These are phyloP conservation scores for Paramacrobiotus metropolitanus DNA, from an alignment of 1,140 invertebrate genomes.

Conservation along the genomic window DNA sequence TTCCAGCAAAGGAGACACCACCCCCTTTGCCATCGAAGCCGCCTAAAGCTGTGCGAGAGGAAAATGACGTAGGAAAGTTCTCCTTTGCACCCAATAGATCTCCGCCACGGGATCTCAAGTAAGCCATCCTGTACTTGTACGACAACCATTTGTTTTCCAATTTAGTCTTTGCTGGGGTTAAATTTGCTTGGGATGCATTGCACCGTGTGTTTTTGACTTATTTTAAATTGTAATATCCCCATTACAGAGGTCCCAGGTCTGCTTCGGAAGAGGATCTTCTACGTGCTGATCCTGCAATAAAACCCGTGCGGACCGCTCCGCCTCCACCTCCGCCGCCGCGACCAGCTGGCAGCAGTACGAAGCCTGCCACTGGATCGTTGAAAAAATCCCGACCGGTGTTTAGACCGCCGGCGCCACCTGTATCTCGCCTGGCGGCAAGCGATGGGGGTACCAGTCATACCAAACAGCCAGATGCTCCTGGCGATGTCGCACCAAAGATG, in stretches of 20 bases:
- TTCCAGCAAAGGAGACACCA: background rate
- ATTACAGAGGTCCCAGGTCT: too few species aligned
- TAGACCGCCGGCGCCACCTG: background rate
- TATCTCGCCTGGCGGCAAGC: background rate
- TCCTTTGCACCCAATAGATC: background rate
- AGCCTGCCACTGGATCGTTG: background rate
- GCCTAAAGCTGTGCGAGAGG: background rate
- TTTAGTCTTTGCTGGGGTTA: too few species aligned
- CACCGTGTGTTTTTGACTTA: too few species aligned
- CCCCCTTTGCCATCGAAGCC: background rate
- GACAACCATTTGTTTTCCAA: too few species aligned
- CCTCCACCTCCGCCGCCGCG: background rate
- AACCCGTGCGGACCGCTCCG: background rate
- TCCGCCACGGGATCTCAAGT: too few species aligned
- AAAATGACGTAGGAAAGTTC: background rate
- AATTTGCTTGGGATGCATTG: too few species aligned
- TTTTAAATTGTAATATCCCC: too few species aligned
- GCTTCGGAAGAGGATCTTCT: too few species aligned
- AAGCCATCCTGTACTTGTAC: too few species aligned
- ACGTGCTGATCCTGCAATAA: background rate
- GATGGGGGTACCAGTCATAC: background rate
- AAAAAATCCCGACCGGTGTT: background rate
- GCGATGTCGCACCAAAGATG: too few species aligned
- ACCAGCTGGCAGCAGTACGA: background rate
- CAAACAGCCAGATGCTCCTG: too few species aligned